phyloP scores from a whole-genome alignment of 37 sponge, comb jelly and placozoan genomes.

The Crambe crambe region DNA sequence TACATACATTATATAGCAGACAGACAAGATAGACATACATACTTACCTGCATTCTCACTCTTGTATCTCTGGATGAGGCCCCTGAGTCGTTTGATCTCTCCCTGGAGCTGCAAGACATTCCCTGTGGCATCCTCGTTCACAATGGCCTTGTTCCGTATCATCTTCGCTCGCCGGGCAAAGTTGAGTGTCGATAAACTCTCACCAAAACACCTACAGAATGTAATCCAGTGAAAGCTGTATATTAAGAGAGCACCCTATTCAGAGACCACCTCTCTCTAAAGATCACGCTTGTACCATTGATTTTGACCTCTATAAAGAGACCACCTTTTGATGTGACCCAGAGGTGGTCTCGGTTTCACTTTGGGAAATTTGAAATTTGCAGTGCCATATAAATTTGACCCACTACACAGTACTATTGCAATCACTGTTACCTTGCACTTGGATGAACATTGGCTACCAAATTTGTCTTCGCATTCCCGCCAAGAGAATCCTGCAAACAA shows the following conservation, averaged over 20 bases:
- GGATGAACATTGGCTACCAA: conserved; percentile 89
- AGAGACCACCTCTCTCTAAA: neutral
- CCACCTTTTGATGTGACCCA: no score
- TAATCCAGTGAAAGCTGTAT: neutral
- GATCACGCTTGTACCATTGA: no score
- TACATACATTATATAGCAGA: no score
- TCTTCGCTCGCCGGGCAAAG: conserved; percentile 83
- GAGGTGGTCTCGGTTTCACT: no score
- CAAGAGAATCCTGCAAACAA: conserved; percentile 74
- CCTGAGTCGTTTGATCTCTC: conserved; percentile 72
- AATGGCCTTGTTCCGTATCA: conserved; percentile 86
- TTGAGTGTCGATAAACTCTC: conserved; percentile 85
- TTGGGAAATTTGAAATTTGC: no score
- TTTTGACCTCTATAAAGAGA: no score
- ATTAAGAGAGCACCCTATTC: no score
- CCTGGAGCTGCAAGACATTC: conserved; percentile 81
- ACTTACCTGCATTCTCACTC: conserved; percentile 53
- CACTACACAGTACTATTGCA: no score
- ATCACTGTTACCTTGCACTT: conserved; percentile 42
- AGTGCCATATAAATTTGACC: no score
- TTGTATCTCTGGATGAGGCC: conserved; percentile 33
- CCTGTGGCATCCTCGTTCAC: conserved; percentile 85
- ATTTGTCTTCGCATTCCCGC: conserved; percentile 88
- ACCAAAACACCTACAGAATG: conserved; percentile 72
- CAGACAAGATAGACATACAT: no score